phyloP scores from a whole-genome alignment of 2,888 invertebrate species.

The Agonopterix subpropinquella region DNA sequence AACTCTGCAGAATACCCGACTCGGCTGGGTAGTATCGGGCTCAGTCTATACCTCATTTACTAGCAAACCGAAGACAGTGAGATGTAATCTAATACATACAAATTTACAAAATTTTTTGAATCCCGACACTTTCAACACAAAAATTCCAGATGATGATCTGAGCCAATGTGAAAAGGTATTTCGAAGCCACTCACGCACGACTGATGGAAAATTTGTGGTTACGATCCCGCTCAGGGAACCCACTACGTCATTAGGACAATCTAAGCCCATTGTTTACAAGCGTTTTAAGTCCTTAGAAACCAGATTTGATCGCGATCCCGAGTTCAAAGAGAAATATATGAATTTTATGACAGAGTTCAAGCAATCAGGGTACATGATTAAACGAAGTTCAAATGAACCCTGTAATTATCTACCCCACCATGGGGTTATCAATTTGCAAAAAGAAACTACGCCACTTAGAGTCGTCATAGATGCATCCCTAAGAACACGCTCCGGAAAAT shows the following conservation, averaged over 20 bases:
- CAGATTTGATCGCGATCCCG: conserved; percentile 3
- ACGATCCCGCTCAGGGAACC: conserved; percentile 1
- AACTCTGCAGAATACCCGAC: conserved; percentile 4
- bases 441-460: conserved; percentile 5
- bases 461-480: conserved; percentile 5
- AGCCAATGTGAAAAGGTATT: conserved; percentile 5
- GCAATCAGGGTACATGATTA: conserved; percentile 2
- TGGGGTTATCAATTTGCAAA: background rate
- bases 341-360: conserved; percentile 4
- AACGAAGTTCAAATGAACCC: background rate
- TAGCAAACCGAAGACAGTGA: background rate
- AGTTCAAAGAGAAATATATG: conserved; percentile 4
- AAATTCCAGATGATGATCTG: conserved; percentile 5
- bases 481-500: conserved; percentile 2
- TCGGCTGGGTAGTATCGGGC: conserved; percentile 9
- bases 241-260: background rate
- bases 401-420: conserved; percentile 7
- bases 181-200: conserved; percentile 1
- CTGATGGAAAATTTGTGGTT: conserved; percentile 9
- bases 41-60: background rate
- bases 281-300: conserved; percentile 2
- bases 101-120: background rate
- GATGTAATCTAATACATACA: background rate
- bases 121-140: background rate
- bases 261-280: conserved; percentile 1